Base-by-base conservation (phyloP, 2,888 invertebrate species). In the Pteria penguin region DNA sequence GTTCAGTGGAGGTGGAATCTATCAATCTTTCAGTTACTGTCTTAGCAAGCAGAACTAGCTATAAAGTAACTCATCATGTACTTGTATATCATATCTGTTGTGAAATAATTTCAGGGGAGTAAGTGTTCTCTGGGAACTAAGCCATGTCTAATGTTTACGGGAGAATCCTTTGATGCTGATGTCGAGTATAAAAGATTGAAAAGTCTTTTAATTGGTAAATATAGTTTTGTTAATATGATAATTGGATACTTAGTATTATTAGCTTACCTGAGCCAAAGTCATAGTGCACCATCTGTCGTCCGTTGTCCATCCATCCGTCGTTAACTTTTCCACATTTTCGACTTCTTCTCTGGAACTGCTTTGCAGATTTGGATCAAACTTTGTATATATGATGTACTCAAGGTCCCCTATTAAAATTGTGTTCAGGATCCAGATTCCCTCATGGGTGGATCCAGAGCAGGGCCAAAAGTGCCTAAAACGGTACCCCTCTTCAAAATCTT, bases 91-190 rank as follows among this genome's bases (percentile, higher is more conserved):
- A 62, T 52, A 57, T n/a, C n/a, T n/a, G n/a, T n/a, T n/a, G n/a
- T n/a, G n/a, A n/a, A n/a, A n/a, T n/a, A n/a, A 73, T 79, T 82
- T 26, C 82, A 90, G 90, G 83, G 83, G 55, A 75, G 81, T 3
- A 91, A 91, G 78, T 84, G 87, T 83, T 66, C 89, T 1, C 93
- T 95, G 3, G 98, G 97, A 4, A 94, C 95, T 0, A 99, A 99
- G 92, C 98, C 99, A 0, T 96, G 97, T 87, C 92, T 99, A 3
- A 91, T 98, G 26, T 98, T 99, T 89, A 95, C 96, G 91, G 99
- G 99, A 0, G 96, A 97, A 62, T 94, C 95, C 2, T 99, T 98
- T 95, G 96, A 97, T 94, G 95, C 86, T 93, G 92, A 96, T 79
- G 87, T 89, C 3, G 97, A 97, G 79, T 94, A 96, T 82, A 95